Evolutionary conservation across 92 coral and sea anemone genomes (phyloP).

Genomic region (Parazoanthus atlanticus): DNA sequence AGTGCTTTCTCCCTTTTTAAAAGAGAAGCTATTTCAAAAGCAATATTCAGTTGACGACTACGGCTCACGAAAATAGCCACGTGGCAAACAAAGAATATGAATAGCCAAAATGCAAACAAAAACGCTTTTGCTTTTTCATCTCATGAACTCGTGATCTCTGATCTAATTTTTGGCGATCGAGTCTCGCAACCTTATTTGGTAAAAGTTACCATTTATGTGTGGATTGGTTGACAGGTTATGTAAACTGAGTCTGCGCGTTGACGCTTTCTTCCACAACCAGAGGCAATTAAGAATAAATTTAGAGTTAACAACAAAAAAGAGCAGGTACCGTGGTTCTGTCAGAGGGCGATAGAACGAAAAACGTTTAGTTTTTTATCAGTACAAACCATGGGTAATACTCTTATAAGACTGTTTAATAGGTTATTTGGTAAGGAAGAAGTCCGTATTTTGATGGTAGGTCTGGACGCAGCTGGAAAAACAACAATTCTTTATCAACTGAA

Average conservation of each 20-base stretch:
- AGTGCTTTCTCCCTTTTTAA: not conserved
- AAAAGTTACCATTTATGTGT: conserved; percentile 13
- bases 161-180: conserved; percentile 8
- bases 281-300: conserved; percentile 21
- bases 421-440: conserved; percentile 93
- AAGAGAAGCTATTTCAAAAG: not conserved
- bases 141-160: conserved; percentile 21
- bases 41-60: not conserved
- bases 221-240: conserved; percentile 40
- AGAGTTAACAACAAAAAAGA: conserved; percentile 22
- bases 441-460: conserved; percentile 96
- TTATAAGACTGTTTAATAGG: conserved; percentile 80
- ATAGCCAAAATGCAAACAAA: not conserved
- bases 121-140: not conserved
- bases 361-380: not conserved
- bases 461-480: conserved; percentile 99
- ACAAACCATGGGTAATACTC: conserved; percentile 86
- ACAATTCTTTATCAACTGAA: conserved; percentile 95
- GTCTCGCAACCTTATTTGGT: conserved; percentile 5
- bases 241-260: conserved; percentile 28
- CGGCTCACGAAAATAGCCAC: not conserved
- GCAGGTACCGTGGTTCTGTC: conserved; percentile 32
- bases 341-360: not conserved
- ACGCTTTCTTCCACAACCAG: not conserved
- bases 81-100: not conserved